A percentile compares a stretch with the other conserved stretches of the same genome.
Conservation (phyloP, 92 coral and sea anemone genomes). For the Epizoanthus rinbou region DNA sequence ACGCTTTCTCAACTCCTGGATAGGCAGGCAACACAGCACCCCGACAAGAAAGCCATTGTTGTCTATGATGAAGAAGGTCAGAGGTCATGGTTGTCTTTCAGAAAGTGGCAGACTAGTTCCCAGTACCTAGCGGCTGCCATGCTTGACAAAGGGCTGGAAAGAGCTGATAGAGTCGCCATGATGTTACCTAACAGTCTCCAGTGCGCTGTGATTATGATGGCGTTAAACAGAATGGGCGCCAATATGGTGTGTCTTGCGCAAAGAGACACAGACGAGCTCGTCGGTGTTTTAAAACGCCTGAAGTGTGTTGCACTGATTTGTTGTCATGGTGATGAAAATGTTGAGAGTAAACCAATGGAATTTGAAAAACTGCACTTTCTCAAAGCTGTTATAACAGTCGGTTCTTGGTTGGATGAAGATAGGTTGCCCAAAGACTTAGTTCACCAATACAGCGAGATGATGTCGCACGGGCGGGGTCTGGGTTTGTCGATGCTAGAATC, state of each 20-base stretch:
- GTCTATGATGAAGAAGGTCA: slow-evolving; percentile 8
- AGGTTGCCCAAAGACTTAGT: not conserved
- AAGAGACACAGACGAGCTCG: too few relatives aligned
- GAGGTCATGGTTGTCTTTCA: slow-evolving; percentile 6
- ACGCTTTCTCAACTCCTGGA: slow-evolving; percentile 13
- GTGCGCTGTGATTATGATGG: slow-evolving; percentile 17
- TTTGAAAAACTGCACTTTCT: not conserved
- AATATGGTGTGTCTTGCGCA: too few relatives aligned
- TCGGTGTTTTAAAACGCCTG: too few relatives aligned
- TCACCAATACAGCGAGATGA: slow-evolving; percentile 8
- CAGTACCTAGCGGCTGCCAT: slow-evolving; percentile 17
- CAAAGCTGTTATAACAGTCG: slow-evolving; percentile 14
- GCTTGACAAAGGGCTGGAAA: slow-evolving; percentile 17
- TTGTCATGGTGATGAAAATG: too few relatives aligned
- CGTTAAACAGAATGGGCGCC: slow-evolving; percentile 10
- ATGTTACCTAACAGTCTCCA: slow-evolving; percentile 13
- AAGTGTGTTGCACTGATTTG: too few relatives aligned
- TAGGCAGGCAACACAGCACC: not conserved
- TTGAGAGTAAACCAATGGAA: too few relatives aligned
- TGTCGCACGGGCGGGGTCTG: not conserved
- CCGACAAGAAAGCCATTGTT: slow-evolving; percentile 19
- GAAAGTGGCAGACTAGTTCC: slow-evolving; percentile 23
- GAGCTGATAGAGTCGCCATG: not conserved
- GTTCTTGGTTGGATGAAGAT: not conserved
- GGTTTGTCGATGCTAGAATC: not conserved